Base-by-base conservation (phyloP, 2,797 vertebrate species). In the Smutsia gigantea region DNA sequence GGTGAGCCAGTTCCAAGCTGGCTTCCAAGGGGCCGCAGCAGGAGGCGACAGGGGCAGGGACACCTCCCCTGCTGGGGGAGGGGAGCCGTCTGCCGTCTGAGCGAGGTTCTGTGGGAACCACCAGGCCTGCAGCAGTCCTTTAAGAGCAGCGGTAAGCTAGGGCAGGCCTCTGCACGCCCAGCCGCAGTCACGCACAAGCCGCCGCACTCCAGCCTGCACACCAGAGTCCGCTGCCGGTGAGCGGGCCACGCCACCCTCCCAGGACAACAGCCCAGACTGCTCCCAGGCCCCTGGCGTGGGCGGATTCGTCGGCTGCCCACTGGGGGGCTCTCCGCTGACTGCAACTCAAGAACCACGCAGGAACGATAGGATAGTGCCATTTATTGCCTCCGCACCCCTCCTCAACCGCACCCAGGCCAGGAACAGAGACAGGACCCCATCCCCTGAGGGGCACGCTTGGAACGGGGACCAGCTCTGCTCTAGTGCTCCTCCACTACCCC, bases 331-430 rank as follows among this genome's bases (percentile, higher is more conserved):
- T 46, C 46, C 46, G 10, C 46, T 46, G 46, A 46, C 46, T 46
- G 10, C 59, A 5, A 75, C 18, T 51, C 87, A 97, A 97, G 75
- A 97, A 97, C 15, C 93, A 97, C 74, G 51, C 95, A 17, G 55
- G 69, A 79, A 93, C 87, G 27, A 84, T 71, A 75, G 29, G 84
- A 95, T 49, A 96, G 96, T 92, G 96, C 94, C 46, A 21, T 98
- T 98, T 98, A 98, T 97, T 97, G 89, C 57, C 94, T 19, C 66
- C 18, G 42, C 55, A 19, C 63, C 68, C 78, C 81, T 59, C 87
- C 42, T 12, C 92, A 51, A 83, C 92, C 72, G 4, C 2, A 8
- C 78, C 93, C 79, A 25, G 39, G 91, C 23, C 27, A 3, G 55
- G 37, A n/a, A 37, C 46, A 39, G 0, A 46, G 12, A 29, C 1